These are phyloP conservation scores for Hypsibius dujardini DNA, from an alignment of 1,140 invertebrate genomes.

Conservation along the genomic window DNA sequence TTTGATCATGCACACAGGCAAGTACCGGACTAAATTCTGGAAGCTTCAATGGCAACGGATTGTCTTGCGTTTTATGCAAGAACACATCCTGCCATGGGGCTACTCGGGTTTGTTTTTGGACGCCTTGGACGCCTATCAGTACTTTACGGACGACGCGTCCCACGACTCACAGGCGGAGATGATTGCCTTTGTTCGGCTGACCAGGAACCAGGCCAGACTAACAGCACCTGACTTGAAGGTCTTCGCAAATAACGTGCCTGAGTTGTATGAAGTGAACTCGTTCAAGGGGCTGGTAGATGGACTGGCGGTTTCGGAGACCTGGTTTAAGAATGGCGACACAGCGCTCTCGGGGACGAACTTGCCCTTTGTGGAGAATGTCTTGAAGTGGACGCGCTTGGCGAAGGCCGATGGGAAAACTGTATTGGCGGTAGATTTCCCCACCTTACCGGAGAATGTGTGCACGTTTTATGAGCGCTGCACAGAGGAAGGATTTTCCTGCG, in stretches of 20 bases:
- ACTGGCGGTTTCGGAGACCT: neutral
- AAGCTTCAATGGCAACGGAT: neutral
- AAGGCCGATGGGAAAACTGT: neutral
- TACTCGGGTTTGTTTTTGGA: neutral
- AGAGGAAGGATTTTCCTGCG: neutral
- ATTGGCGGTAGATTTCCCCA: neutral
- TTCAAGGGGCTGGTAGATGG: neutral
- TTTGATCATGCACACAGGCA: no score
- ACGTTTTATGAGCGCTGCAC: constrained; percentile 13
- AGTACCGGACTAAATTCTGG: neutral
- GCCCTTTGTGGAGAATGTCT: no score
- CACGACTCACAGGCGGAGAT: neutral
- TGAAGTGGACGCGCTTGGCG: no score
- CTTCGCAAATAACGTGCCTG: neutral
- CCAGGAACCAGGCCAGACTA: neutral
- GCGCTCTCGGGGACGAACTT: no score
- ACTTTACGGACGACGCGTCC: neutral
- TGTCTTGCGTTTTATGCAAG: neutral
- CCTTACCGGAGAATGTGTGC: neutral
- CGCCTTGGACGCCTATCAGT: neutral
- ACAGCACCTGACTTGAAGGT: neutral
- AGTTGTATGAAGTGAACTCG: neutral
- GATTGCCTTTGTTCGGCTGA: neutral
- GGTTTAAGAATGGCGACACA: neutral
- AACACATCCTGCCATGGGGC: neutral